These are phyloP conservation scores for Sinopyrophorus schimmeli DNA, from an alignment of 2,888 invertebrate species.

Conservation along the genomic window DNA sequence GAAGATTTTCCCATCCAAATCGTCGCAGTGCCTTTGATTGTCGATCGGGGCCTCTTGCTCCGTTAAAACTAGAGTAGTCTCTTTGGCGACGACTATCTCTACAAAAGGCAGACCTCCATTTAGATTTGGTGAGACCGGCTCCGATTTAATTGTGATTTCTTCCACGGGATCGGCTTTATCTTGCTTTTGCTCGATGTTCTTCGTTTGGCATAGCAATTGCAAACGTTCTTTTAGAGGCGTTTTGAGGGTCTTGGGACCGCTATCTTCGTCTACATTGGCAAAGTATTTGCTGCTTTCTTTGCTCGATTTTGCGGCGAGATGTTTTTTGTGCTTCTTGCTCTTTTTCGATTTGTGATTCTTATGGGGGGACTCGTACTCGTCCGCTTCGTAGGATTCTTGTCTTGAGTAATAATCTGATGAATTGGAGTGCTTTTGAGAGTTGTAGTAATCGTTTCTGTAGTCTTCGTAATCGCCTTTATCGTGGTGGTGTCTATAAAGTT, in stretches of 20 bases:
- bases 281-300: background rate
- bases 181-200: background rate
- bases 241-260: background rate
- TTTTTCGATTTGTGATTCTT: conserved; percentile 2
- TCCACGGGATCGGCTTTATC: background rate
- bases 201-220: conserved; percentile 11
- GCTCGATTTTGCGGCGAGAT: no score
- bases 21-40: no score
- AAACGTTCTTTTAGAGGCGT: conserved; percentile 15
- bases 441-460: conserved; percentile 3
- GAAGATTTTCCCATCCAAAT: conserved; percentile 2
- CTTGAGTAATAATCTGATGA: background rate
- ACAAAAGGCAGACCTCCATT: background rate
- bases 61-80: no score
- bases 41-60: no score
- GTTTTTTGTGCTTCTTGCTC: conserved; percentile 13
- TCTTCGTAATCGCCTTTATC: conserved; percentile 1
- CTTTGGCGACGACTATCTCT: background rate
- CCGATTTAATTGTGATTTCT: conserved; percentile 9
- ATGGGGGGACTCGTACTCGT: background rate
- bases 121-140: conserved; percentile 10
- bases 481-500: no score
- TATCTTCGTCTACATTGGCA: conserved; percentile 1
- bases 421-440: background rate
- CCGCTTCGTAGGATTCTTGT: conserved; percentile 1